Percentiles rank a stretch among this genome's conserved stretches.
Conservation (phyloP, 2,797 vertebrate genomes). For the Kryptolebias ocellatus region DNA sequence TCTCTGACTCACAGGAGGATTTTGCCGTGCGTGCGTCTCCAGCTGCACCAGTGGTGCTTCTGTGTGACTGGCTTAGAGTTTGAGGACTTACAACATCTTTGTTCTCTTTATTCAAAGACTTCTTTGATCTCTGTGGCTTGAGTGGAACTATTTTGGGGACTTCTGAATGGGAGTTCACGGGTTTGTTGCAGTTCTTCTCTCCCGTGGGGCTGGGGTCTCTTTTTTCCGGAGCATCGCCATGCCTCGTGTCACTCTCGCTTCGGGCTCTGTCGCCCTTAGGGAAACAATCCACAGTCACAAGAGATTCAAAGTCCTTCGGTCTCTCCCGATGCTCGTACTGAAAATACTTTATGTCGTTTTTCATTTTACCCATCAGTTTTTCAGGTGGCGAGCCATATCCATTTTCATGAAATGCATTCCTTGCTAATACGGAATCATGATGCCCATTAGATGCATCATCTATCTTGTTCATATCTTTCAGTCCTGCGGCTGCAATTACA, state of each 20-base stretch:
- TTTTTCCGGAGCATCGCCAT: slow-evolving; percentile 44
- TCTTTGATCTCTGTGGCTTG: slow-evolving; percentile 85
- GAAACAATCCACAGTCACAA: slow-evolving; percentile 29
- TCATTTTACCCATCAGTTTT: slow-evolving; percentile 42
- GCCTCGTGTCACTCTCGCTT: slow-evolving; percentile 30
- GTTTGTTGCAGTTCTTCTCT: slow-evolving; percentile 55
- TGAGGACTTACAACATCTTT: slow-evolving; percentile 56
- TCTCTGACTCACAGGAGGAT: slow-evolving; percentile 53
- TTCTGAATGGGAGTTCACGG: slow-evolving; percentile 60
- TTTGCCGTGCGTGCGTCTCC: slow-evolving; percentile 51
- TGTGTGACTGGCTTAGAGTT: slow-evolving; percentile 49
- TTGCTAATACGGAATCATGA: slow-evolving; percentile 34
- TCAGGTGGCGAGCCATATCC: slow-evolving; percentile 66
- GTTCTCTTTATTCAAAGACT: slow-evolving; percentile 78
- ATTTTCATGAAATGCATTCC: slow-evolving; percentile 70
- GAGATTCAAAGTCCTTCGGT: slow-evolving; percentile 35
- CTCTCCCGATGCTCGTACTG: slow-evolving; percentile 44
- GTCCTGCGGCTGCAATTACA: slow-evolving; percentile 10
- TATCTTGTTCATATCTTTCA: background rate
- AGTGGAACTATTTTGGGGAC: slow-evolving; percentile 79
- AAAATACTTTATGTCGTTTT: slow-evolving; percentile 40
- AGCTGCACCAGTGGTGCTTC: slow-evolving; percentile 19
- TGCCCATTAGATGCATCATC: slow-evolving; percentile 47
- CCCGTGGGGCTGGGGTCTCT: slow-evolving; percentile 53
- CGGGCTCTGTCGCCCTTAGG: slow-evolving; percentile 19